Evolutionary conservation across 2,797 vertebrate genomes (phyloP).

Genomic region (Danio aesculapii): DNA sequence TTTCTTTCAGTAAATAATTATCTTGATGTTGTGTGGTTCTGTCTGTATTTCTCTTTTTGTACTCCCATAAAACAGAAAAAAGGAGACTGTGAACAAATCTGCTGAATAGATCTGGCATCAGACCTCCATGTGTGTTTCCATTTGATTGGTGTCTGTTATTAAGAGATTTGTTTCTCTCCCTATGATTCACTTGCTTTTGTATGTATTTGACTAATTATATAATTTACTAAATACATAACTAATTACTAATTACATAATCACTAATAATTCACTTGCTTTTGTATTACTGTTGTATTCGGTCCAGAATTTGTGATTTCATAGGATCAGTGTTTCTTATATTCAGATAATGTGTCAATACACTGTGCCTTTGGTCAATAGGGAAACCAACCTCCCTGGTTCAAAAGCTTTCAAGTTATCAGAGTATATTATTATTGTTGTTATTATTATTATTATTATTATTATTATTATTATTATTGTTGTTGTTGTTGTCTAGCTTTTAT

Average conservation of each 20-base stretch:
- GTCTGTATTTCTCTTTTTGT: neutral
- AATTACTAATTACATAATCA: too few relatives aligned
- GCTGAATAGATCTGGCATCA: slow-evolving; percentile 6
- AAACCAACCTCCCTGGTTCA: neutral
- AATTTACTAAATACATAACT: too few relatives aligned
- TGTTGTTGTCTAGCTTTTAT: neutral
- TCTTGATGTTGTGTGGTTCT: neutral
- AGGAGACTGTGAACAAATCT: neutral
- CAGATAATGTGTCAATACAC: neutral
- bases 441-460: neutral
- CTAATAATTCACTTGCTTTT: neutral
- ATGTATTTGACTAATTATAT: too few relatives aligned
- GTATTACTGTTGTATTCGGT: neutral
- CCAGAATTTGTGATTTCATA: neutral
- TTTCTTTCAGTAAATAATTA: too few relatives aligned
- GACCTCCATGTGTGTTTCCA: neutral
- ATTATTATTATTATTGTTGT: too few relatives aligned
- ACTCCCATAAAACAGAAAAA: neutral
- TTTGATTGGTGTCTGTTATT: slow-evolving; percentile 15
- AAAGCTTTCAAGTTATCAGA: neutral
- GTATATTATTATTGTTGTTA: neutral
- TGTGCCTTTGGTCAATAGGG: neutral
- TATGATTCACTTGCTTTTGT: neutral
- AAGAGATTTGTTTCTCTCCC: neutral
- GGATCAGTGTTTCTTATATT: neutral